Evolutionary conservation across 1,140 invertebrate genomes (phyloP), one percentile per base, ranked within the genome.

Genomic region (Zaprionus tsacasi): DNA sequence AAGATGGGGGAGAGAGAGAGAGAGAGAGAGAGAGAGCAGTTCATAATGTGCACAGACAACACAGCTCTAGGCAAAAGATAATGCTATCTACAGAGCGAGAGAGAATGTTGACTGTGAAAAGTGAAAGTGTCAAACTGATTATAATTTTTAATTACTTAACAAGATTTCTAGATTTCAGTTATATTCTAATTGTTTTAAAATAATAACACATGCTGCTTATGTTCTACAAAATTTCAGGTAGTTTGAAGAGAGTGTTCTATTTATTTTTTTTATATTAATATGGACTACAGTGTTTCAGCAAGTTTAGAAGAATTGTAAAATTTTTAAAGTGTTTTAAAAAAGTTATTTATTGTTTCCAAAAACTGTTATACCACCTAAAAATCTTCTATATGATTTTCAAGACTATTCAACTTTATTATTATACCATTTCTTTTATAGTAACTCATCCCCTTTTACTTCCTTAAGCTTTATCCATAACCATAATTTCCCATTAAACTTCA

Each of bases 111-210:
- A 1, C 17, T 10, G 15, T 48, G 17, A 12, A 50, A 25, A 50
- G 45, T 25, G 45, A 50, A 50, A 50, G 45, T 50, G 45, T 50
- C 45, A 25, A 50, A 17, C 5, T 50, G 21, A 50, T 50, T 50
- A 11, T 12, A 50, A 50, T 8, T 50, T 50, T 50, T 50, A 50
- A 50, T 50, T 50, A 50, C 45, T 50, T 17, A 17, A 17, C 10
- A 30, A 27, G 27, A 30, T 2, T 1, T 30, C 27, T 30, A 30
- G 27, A 5, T 30, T 30, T 6, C 27, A 48, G 17, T 21, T 10
- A 3, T 48, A 48, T 48, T 48, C 27, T 48, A 48, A 48, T 8
- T 1, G 13, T n/a, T n/a, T 40, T 7, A 13, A 1, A n/a, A 40
- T 40, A 6, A n/a, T 40, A 40, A 2, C 13, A n/a, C 13, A n/a